Conservation (phyloP, 2,797 vertebrate species). For the Chromobotia macracanthus region DNA sequence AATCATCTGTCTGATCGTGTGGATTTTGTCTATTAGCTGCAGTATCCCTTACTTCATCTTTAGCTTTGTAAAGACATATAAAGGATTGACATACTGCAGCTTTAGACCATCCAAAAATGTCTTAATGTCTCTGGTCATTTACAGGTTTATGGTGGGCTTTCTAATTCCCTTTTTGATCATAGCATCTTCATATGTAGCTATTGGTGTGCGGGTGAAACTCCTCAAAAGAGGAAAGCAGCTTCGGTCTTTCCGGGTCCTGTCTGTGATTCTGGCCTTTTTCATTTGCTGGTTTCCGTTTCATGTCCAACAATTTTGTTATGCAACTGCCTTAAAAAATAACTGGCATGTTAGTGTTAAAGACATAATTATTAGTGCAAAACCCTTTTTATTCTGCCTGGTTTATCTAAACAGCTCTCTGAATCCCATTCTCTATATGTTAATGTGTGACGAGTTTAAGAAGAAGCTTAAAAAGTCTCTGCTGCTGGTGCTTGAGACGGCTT, state of each 20-base stretch:
- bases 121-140: slow-evolving; percentile 12
- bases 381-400: slow-evolving; percentile 62
- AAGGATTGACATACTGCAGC: too few relatives aligned
- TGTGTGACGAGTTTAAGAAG: slow-evolving; percentile 70
- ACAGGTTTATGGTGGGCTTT: slow-evolving; percentile 73
- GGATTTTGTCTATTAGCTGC: slow-evolving; percentile 56
- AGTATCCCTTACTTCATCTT: slow-evolving; percentile 50
- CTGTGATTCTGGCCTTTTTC: slow-evolving; percentile 74
- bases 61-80: too few relatives aligned
- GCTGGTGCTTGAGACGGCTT: slow-evolving; percentile 74
- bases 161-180: slow-evolving; percentile 74
- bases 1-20: slow-evolving; percentile 56
- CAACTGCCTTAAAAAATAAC: fast-evolving
- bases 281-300: slow-evolving; percentile 77
- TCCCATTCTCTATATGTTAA: slow-evolving; percentile 75
- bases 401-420: slow-evolving; percentile 74
- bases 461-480: slow-evolving; percentile 78
- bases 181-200: slow-evolving; percentile 67
- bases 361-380: fast-evolving
- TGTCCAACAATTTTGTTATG: slow-evolving; percentile 51
- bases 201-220: slow-evolving; percentile 58
- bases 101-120: not conserved
- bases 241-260: slow-evolving; percentile 64
- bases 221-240: slow-evolving; percentile 48
- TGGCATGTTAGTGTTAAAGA: fast-evolving